Evolutionary conservation across 2,797 vertebrate species (phyloP).

Genomic region (Eremophila alpestris): DNA sequence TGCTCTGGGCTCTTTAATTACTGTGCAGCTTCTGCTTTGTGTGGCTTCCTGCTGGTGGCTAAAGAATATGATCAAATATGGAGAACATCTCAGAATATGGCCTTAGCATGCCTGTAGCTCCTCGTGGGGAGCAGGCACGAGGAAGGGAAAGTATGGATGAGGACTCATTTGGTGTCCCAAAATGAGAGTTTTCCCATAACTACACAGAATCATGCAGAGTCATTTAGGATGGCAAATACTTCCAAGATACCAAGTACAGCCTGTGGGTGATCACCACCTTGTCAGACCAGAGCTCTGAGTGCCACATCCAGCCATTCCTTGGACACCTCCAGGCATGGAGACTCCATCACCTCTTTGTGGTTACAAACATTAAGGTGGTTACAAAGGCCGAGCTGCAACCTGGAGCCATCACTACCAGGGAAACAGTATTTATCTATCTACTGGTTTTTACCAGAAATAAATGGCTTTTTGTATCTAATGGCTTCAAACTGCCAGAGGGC

Average conservation of each 20-base stretch:
- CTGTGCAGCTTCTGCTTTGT: not conserved
- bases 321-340: not conserved
- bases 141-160: not conserved
- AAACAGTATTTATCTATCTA: not conserved
- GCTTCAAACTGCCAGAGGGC: not conserved
- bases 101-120: not conserved
- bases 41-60: not conserved
- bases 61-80: not conserved
- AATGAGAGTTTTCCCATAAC: not conserved
- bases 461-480: not conserved
- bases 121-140: not conserved
- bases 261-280: not conserved
- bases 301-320: not conserved
- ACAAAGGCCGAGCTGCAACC: not conserved
- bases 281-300: not conserved
- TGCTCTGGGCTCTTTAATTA: not conserved
- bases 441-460: not conserved
- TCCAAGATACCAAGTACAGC: accelerated
- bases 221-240: not conserved
- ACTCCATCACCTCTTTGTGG: not conserved
- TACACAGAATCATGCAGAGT: not conserved
- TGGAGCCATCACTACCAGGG: not conserved
- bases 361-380: not conserved
- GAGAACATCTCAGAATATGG: not conserved
- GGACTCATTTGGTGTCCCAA: not conserved